Conservation (phyloP, 35 echinoderm and acorn worm genomes). For the Apostichopus californicus region DNA sequence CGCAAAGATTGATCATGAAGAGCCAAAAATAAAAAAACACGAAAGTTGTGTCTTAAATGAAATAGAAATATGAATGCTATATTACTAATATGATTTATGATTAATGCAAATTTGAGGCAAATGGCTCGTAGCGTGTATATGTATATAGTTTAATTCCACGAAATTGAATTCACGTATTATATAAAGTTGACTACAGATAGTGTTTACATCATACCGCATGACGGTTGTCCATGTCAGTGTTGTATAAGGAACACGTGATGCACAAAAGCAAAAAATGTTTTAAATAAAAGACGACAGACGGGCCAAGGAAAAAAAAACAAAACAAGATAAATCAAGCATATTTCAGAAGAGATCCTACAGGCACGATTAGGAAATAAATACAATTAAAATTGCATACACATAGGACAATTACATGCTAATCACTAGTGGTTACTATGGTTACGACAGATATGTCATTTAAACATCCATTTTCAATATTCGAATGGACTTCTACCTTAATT, state of each 20-base stretch:
- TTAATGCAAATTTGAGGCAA: too few species aligned
- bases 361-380: slow-evolving; percentile 22
- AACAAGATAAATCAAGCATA: neutral
- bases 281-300: neutral
- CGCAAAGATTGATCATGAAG: too few species aligned
- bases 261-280: neutral
- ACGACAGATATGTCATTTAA: neutral
- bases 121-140: neutral
- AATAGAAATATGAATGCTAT: too few species aligned
- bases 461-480: neutral
- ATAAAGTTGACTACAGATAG: neutral
- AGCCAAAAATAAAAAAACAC: too few species aligned
- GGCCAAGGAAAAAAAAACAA: neutral
- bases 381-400: slow-evolving; percentile 35
- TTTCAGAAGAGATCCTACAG: neutral
- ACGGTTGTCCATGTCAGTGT: neutral
- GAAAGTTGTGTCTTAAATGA: too few species aligned
- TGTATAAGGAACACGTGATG: neutral
- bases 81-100: too few species aligned
- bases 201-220: slow-evolving; percentile 1
- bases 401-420: neutral
- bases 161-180: neutral
- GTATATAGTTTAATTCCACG: neutral
- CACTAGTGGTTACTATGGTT: neutral
- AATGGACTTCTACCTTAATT: neutral